phyloP scores from a whole-genome alignment of 2,113 vertebrate genomes.

The Sakesphorus luctuosus region DNA sequence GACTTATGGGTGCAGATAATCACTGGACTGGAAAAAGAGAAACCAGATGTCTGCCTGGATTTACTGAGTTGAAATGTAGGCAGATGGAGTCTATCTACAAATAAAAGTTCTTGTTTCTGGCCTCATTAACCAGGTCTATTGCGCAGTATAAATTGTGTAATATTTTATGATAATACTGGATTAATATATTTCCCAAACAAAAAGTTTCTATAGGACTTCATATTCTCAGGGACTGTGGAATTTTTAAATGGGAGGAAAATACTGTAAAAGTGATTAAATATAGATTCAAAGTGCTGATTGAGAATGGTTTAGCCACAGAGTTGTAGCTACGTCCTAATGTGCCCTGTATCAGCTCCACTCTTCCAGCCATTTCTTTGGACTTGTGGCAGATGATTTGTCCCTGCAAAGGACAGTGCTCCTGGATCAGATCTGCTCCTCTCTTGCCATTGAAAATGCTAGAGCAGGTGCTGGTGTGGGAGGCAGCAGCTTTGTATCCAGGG shows the following conservation, averaged over 20 bases:
- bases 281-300: background rate
- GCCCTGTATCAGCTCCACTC: background rate
- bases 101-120: background rate
- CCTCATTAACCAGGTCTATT: background rate
- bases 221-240: background rate
- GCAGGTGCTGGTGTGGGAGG: fast-evolving
- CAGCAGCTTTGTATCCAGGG: background rate
- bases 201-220: background rate
- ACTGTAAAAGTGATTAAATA: background rate
- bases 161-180: background rate
- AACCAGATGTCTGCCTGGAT: background rate
- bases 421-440: background rate
- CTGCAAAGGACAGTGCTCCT: background rate
- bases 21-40: background rate
- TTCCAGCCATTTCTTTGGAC: background rate
- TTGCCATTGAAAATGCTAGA: background rate
- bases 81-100: background rate
- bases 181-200: background rate
- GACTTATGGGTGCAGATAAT: background rate
- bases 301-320: background rate
- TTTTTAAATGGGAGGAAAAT: background rate
- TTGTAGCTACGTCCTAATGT: background rate
- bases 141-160: background rate
- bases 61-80: background rate
- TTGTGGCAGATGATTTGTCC: background rate